Conservation (phyloP, 2,113 vertebrate genomes). For the Antechinus stuartii region DNA sequence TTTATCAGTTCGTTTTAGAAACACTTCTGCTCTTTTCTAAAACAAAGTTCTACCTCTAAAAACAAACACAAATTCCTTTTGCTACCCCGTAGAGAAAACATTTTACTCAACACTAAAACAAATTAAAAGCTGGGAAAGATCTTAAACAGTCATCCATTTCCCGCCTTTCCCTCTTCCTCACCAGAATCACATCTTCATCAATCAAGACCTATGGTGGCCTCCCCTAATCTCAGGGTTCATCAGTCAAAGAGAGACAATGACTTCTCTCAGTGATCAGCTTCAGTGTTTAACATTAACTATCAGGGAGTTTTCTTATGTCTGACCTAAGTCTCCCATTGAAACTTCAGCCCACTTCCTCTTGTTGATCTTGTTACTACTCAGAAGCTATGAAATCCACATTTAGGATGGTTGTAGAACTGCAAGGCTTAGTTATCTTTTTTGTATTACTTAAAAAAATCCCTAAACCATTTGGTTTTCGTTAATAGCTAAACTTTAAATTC, state of each 20-base stretch:
- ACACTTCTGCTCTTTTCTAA: background rate
- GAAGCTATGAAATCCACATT: background rate
- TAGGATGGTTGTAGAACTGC: background rate
- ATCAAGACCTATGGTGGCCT: background rate
- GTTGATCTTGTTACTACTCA: background rate
- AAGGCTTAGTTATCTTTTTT: background rate
- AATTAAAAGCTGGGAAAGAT: background rate
- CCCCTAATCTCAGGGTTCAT: background rate
- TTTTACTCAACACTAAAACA: conserved; percentile 5
- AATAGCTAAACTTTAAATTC: background rate
- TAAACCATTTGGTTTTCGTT: background rate
- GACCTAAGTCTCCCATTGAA: background rate
- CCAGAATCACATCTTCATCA: background rate
- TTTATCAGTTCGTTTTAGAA: background rate
- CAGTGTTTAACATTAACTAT: background rate
- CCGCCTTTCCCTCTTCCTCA: background rate
- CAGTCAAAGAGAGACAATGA: background rate
- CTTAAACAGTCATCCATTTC: background rate
- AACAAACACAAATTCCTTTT: background rate
- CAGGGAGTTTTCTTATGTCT: background rate
- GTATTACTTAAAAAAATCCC: background rate
- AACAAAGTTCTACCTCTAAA: background rate
- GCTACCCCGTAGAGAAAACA: background rate
- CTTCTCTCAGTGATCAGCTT: background rate
- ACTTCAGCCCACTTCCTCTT: background rate